phyloP scores from a whole-genome alignment of 2,888 invertebrate genomes.

The Cynaeus angustus region DNA sequence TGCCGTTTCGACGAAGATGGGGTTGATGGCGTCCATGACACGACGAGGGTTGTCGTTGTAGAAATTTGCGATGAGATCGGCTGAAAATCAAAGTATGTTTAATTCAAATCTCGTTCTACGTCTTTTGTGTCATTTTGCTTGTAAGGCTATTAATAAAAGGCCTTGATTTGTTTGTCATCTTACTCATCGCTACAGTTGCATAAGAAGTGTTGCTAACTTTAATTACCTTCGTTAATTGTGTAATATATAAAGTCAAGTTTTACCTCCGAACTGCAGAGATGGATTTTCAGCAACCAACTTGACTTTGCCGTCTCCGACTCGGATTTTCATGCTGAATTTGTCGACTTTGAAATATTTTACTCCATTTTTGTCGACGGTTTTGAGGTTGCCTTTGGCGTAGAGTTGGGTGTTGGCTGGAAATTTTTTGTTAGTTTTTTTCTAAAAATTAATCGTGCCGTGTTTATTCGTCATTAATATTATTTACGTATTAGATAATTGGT shows the following conservation, averaged over 20 bases:
- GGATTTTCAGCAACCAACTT: slow-evolving; percentile 74
- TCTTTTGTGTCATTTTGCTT: not conserved
- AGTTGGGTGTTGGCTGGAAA: slow-evolving; percentile 73
- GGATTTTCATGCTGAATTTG: slow-evolving; percentile 76
- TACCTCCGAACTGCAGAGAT: slow-evolving; percentile 76
- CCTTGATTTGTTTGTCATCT: slow-evolving; percentile 19
- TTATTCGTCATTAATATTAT: too few species aligned
- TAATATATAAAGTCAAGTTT: too few species aligned
- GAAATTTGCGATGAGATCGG: slow-evolving; percentile 80
- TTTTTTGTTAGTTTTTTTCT: not conserved
- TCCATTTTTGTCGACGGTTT: slow-evolving; percentile 76
- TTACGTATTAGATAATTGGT: too few species aligned
- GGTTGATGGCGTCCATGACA: slow-evolving; percentile 80
- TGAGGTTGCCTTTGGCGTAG: slow-evolving; percentile 75
- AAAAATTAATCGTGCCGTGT: too few species aligned
- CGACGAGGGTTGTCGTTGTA: slow-evolving; percentile 81
- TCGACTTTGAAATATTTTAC: slow-evolving; percentile 77
- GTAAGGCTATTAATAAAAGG: not conserved
- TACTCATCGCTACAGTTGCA: too few species aligned
- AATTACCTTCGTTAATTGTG: too few species aligned
- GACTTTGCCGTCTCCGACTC: slow-evolving; percentile 77
- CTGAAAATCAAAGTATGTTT: slow-evolving; percentile 69
- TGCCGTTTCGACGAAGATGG: slow-evolving; percentile 80
- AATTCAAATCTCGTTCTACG: too few species aligned
- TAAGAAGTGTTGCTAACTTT: too few species aligned